These are phyloP conservation scores for Bombus waltoni DNA, from an alignment of 1,140 invertebrate genomes.

Conservation along the genomic window DNA sequence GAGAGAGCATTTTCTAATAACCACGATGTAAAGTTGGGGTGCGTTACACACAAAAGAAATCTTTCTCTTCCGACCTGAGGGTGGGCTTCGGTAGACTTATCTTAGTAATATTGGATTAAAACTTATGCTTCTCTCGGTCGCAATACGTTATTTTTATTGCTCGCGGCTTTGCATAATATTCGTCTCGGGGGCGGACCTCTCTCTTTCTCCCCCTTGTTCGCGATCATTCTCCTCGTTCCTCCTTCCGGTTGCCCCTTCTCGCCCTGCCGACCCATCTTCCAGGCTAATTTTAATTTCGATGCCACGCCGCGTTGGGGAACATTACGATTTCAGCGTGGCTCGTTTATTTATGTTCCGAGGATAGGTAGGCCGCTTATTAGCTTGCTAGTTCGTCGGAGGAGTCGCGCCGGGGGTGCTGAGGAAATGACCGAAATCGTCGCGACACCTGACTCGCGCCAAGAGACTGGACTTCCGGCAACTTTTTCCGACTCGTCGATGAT, in stretches of 20 bases:
- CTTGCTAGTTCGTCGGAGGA: slow-evolving; percentile 9
- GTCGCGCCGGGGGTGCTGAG: not conserved
- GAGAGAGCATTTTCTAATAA: slow-evolving; percentile 83
- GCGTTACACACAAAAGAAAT: slow-evolving; percentile 82
- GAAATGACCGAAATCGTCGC: not conserved
- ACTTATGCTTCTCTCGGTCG: slow-evolving; percentile 81
- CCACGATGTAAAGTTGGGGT: slow-evolving; percentile 81
- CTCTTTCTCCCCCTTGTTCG: not conserved
- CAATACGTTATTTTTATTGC: slow-evolving; percentile 84
- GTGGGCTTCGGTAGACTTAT: slow-evolving; percentile 75
- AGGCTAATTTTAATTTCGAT: slow-evolving; percentile 83
- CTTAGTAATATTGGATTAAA: slow-evolving; percentile 84
- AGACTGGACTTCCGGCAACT: not conserved
- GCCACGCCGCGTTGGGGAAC: slow-evolving; percentile 67
- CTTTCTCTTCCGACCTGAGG: slow-evolving; percentile 65
- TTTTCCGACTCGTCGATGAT: not conserved
- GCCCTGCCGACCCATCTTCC: not conserved
- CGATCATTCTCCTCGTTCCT: not conserved
- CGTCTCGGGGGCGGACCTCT: slow-evolving; percentile 69
- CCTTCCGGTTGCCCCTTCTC: not conserved
- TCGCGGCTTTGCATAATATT: slow-evolving; percentile 83
- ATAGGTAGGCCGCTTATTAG: slow-evolving; percentile 51
- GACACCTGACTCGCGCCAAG: slow-evolving; percentile 10
- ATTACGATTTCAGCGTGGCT: slow-evolving; percentile 77
- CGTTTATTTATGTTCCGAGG: slow-evolving; percentile 77